phyloP scores from a whole-genome alignment of 2,797 vertebrate species.

The Alauda arvensis region DNA sequence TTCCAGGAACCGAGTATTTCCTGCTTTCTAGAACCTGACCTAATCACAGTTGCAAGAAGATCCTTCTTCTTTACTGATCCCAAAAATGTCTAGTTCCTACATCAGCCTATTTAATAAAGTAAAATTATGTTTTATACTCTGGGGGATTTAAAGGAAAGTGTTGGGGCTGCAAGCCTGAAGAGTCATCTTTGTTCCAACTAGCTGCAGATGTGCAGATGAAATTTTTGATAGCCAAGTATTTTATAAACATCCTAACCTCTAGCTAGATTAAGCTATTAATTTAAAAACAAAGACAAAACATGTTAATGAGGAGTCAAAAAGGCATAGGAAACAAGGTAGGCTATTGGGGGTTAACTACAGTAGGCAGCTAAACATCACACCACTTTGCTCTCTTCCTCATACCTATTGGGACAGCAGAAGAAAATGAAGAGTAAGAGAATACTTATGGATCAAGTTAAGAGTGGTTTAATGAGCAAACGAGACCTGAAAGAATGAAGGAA shows the following conservation, averaged over 20 bases:
- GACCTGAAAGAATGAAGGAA: not conserved
- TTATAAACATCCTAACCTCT: not conserved
- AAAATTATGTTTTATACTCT: not conserved
- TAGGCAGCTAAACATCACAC: not conserved
- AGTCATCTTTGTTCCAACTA: not conserved
- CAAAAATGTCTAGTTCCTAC: not conserved
- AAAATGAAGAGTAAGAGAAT: not conserved
- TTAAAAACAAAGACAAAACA: not conserved
- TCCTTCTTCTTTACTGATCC: not conserved
- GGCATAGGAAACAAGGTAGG: not conserved
- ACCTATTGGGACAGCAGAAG: not conserved
- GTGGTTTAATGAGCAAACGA: not conserved
- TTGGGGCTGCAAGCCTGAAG: not conserved
- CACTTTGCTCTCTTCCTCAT: not conserved
- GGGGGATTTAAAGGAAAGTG: not conserved
- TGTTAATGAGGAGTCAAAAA: not conserved
- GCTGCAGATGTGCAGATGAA: not conserved
- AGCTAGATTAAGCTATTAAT: not conserved
- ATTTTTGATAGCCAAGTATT: not conserved
- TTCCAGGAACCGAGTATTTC: not conserved
- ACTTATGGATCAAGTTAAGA: not conserved
- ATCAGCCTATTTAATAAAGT: not conserved
- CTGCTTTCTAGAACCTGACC: not conserved
- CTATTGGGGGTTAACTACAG: not conserved
- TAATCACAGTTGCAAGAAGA: not conserved